Conservation (phyloP, 2,797 vertebrate species). For the Numenius phaeopus region DNA sequence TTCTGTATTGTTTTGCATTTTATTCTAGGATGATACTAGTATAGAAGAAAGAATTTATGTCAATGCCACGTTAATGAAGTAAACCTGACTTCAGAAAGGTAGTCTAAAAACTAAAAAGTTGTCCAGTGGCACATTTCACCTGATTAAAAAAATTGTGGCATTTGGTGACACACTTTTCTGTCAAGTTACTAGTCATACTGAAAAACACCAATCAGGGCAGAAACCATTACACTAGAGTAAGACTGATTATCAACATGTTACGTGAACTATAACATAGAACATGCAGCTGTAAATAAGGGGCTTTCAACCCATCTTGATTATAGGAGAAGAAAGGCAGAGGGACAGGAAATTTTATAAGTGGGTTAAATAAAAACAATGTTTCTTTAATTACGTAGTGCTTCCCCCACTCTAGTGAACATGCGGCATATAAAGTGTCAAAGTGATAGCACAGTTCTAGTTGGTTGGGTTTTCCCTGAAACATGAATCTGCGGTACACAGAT, state of each 20-base stretch:
- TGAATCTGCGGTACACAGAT: constrained; percentile 45
- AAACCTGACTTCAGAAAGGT: not conserved
- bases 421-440: not conserved
- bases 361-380: not conserved
- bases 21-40: not conserved
- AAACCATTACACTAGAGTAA: not conserved
- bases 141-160: not conserved
- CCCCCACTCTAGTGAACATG: not conserved
- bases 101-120: not conserved
- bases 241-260: not conserved
- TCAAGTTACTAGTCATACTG: not conserved
- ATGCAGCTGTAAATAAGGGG: not conserved
- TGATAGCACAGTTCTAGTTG: constrained; percentile 13
- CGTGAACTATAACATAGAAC: not conserved
- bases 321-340: not conserved
- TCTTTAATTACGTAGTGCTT: constrained; percentile 23
- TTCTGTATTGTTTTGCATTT: not conserved
- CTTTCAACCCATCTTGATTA: not conserved
- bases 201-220: not conserved
- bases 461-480: constrained; percentile 62
- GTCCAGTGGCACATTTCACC: not conserved
- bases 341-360: not conserved
- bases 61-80: not conserved
- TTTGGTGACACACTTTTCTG: not conserved
- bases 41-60: not conserved